Evolutionary conservation across 2,797 vertebrate species (phyloP).

Genomic region (Crotalus adamanteus): DNA sequence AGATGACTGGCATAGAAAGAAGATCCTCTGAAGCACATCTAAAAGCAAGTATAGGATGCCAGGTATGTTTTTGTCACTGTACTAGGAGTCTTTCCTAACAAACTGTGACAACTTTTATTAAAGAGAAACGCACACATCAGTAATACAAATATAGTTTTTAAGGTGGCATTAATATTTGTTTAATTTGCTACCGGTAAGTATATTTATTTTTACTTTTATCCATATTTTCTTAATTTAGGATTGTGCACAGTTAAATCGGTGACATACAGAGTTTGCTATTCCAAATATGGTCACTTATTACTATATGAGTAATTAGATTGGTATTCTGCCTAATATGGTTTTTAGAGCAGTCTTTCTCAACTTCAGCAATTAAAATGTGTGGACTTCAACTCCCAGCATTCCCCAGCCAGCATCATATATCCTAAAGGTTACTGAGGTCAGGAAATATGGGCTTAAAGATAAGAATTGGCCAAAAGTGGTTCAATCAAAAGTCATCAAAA

Average conservation of each 20-base stretch:
- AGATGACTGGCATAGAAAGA: neutral
- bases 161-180: neutral
- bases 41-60: neutral
- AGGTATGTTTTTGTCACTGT: neutral
- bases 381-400: neutral
- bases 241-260: neutral
- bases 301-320: neutral
- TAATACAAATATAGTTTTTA: neutral
- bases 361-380: neutral
- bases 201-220: neutral
- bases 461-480: neutral
- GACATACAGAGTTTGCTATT: neutral
- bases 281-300: neutral
- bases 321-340: neutral
- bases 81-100: neutral
- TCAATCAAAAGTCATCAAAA: too few relatives aligned
- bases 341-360: neutral
- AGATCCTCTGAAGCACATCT: neutral
- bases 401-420: neutral
- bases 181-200: neutral
- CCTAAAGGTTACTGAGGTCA: neutral
- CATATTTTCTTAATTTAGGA: neutral
- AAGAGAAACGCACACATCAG: neutral
- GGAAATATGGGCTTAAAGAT: neutral
- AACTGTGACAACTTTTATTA: neutral